Conservation (phyloP, 2,888 invertebrate genomes). For the Aspidapion aeneum region DNA sequence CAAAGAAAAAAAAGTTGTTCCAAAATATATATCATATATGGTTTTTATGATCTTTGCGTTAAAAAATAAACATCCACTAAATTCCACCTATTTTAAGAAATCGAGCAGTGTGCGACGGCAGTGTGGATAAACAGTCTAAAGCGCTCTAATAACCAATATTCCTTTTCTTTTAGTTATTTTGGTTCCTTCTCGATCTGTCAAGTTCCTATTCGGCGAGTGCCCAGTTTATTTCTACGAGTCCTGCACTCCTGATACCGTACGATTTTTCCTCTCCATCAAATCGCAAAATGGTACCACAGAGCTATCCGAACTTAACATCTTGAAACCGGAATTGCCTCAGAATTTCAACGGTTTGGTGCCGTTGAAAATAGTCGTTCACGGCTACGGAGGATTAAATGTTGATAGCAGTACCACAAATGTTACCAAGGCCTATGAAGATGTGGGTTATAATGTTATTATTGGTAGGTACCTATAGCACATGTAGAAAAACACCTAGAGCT, state of each 20-base stretch:
- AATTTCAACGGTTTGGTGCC: conserved; percentile 32
- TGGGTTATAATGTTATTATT: conserved; percentile 40
- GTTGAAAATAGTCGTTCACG: conserved; percentile 45
- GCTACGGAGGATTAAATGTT: conserved; percentile 46
- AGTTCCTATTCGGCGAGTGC: conserved; percentile 33
- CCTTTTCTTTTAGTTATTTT: background rate
- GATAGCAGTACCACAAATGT: conserved; percentile 44
- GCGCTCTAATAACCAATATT: no score
- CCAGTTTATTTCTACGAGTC: conserved; percentile 44
- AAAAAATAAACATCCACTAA: no score
- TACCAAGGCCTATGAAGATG: conserved; percentile 38
- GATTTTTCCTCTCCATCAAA: conserved; percentile 40
- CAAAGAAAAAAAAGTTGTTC: no score
- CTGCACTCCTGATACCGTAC: conserved; percentile 40
- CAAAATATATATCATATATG: no score
- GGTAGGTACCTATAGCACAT: conserved; percentile 30
- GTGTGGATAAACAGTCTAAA: no score
- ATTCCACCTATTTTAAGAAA: no score
- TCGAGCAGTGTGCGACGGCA: no score
- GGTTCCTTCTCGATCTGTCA: conserved; percentile 3
- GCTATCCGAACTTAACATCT: conserved; percentile 36
- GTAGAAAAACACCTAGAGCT: conserved; percentile 1
- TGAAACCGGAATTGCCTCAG: conserved; percentile 36
- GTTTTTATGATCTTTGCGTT: no score
- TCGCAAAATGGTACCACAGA: conserved; percentile 25